Percentiles rank a stretch among this genome's conserved stretches.
These are phyloP conservation scores for Aleiodes alternator DNA, from an alignment of 2,888 invertebrate genomes.

Conservation along the genomic window DNA sequence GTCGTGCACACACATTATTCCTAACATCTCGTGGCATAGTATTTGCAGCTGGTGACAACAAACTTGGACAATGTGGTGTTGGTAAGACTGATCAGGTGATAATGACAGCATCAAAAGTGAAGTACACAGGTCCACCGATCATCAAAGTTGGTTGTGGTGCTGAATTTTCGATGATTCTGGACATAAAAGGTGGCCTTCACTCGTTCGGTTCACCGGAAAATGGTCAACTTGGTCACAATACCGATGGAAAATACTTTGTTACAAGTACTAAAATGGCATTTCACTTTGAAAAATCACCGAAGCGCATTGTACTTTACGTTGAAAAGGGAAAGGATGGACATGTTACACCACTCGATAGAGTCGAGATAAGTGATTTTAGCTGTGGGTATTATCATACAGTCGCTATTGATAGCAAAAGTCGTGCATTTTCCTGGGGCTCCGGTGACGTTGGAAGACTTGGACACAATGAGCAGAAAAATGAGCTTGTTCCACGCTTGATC, in stretches of 20 bases:
- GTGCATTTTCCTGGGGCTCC: constrained; percentile 96
- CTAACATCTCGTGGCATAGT: constrained; percentile 91
- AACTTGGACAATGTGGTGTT: constrained; percentile 93
- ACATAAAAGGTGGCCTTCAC: constrained; percentile 91
- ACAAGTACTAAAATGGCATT: constrained; percentile 91
- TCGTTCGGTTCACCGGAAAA: constrained; percentile 96
- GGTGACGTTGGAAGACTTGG: constrained; percentile 96
- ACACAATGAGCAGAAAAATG: constrained; percentile 94
- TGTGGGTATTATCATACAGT: constrained; percentile 95
- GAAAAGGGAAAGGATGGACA: constrained; percentile 93
- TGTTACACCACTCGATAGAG: constrained; percentile 88
- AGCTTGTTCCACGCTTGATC: constrained; percentile 88
- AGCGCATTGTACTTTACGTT: constrained; percentile 89
- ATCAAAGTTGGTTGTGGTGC: constrained; percentile 93
- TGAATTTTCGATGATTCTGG: constrained; percentile 94
- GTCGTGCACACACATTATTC: constrained; percentile 91
- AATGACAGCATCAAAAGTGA: constrained; percentile 78
- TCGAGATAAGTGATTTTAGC: constrained; percentile 91
- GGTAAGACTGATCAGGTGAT: constrained; percentile 79
- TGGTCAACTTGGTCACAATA: constrained; percentile 95
- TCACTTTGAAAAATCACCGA: constrained; percentile 90
- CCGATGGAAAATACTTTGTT: constrained; percentile 96
- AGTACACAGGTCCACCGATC: constrained; percentile 89
- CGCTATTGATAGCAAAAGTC: constrained; percentile 90
- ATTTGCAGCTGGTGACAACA: constrained; percentile 94